Percentiles rank a stretch among this genome's conserved stretches.
These are phyloP conservation scores for Coenonympha arcania DNA, from an alignment of 2,888 invertebrate species.

Conservation along the genomic window DNA sequence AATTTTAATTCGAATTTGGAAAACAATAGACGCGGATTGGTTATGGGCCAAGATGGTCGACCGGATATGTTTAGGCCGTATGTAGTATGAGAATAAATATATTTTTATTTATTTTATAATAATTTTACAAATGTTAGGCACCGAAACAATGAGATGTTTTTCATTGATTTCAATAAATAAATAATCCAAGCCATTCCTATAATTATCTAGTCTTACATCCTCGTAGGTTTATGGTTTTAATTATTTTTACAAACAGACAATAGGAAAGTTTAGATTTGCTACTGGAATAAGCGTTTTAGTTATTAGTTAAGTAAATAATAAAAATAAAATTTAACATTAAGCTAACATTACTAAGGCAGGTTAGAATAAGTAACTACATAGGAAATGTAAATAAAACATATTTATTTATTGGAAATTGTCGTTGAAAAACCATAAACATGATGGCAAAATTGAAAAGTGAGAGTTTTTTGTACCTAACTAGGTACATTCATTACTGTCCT, in stretches of 20 bases:
- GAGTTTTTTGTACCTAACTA: too few species aligned
- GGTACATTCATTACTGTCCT: too few species aligned
- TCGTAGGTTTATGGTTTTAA: too few species aligned
- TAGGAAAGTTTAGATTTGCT: slow-evolving; percentile 4
- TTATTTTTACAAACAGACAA: slow-evolving; percentile 6
- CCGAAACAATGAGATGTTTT: slow-evolving; percentile 17
- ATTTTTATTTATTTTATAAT: slow-evolving; percentile 40
- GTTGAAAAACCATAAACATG: too few species aligned
- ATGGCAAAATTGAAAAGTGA: too few species aligned
- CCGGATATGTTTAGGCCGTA: slow-evolving; percentile 71
- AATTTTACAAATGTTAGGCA: slow-evolving; percentile 8
- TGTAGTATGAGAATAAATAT: slow-evolving; percentile 64
- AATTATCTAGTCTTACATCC: slow-evolving; percentile 6
- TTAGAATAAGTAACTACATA: too few species aligned
- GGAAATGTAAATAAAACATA: too few species aligned
- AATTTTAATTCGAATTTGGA: slow-evolving; percentile 71
- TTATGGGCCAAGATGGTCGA: slow-evolving; percentile 65
- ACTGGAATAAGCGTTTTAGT: not conserved
- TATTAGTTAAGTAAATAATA: not conserved
- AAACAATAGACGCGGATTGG: slow-evolving; percentile 63
- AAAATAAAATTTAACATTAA: not conserved
- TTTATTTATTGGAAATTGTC: too few species aligned
- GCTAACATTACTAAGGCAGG: too few species aligned
- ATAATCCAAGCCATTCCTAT: not conserved
- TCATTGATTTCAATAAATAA: not conserved